phyloP scores from a whole-genome alignment of 2,888 invertebrate species.

The Loripinus fragilis region DNA sequence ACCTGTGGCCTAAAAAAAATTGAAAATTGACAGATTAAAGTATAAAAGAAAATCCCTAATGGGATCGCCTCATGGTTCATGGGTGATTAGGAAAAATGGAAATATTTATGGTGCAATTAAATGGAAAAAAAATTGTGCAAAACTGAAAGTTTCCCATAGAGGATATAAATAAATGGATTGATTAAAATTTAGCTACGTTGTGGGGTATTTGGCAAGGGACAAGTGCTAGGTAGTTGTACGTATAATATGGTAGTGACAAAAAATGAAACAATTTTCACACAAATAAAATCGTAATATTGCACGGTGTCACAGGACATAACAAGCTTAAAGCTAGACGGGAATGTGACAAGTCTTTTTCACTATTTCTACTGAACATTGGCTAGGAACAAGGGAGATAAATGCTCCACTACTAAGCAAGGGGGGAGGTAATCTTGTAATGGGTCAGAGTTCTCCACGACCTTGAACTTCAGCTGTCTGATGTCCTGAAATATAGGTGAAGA shows the following conservation, averaged over 20 bases:
- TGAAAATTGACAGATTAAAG: too few relatives aligned
- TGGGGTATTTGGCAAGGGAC: neutral
- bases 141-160: too few relatives aligned
- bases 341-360: neutral
- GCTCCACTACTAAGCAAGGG: slow-evolving; percentile 18
- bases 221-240: neutral
- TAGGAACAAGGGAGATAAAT: slow-evolving; percentile 5
- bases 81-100: too few relatives aligned
- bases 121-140: too few relatives aligned
- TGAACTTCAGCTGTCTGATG: slow-evolving; percentile 30
- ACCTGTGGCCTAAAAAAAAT: too few relatives aligned
- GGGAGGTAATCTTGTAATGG: slow-evolving; percentile 51
- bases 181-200: too few relatives aligned
- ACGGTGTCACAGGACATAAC: slow-evolving; percentile 5
- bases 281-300: neutral
- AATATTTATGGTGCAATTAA: too few relatives aligned
- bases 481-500: slow-evolving; percentile 39
- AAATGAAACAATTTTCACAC: neutral
- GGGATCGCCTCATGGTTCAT: too few relatives aligned
- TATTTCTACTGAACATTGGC: neutral
- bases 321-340: slow-evolving; percentile 13
- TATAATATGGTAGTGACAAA: slow-evolving; percentile 10
- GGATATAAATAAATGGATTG: too few relatives aligned
- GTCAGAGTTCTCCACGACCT: slow-evolving; percentile 53
- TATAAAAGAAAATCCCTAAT: too few relatives aligned